phyloP scores from a whole-genome alignment of 2,888 invertebrate species.

The Eudemis profundana region DNA sequence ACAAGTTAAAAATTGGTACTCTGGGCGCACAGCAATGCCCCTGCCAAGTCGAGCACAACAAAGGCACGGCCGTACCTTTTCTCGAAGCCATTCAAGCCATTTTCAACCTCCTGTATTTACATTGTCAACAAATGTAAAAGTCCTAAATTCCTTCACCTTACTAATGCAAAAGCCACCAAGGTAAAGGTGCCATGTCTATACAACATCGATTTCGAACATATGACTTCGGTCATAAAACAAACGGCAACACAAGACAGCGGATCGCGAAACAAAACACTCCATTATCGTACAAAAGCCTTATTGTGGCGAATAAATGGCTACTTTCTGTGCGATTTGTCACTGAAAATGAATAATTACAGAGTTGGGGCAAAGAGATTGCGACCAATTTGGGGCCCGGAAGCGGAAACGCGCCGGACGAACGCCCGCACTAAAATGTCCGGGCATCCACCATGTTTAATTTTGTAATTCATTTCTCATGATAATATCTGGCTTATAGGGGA shows the following conservation, averaged over 20 bases:
- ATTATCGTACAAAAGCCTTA: conserved; percentile 33
- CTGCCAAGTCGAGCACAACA: too few species aligned
- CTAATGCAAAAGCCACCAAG: too few species aligned
- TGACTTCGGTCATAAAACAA: background rate
- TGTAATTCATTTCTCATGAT: background rate
- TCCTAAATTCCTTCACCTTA: too few species aligned
- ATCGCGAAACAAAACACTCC: conserved; percentile 29
- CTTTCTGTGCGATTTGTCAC: conserved; percentile 41
- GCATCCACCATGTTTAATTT: conserved; percentile 27
- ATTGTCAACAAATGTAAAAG: too few species aligned
- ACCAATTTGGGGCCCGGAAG: conserved; percentile 41
- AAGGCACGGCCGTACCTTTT: too few species aligned
- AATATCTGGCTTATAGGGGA: background rate
- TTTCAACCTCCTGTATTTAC: too few species aligned
- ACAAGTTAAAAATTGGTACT: too few species aligned
- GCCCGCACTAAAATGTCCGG: conserved; percentile 26
- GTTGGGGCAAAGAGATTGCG: conserved; percentile 42
- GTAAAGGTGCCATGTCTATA: too few species aligned
- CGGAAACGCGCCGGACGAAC: conserved; percentile 38
- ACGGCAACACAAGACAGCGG: background rate
- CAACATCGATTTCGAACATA: background rate
- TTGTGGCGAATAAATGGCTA: conserved; percentile 35
- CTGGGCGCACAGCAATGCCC: too few species aligned
- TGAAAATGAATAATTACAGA: conserved; percentile 43
- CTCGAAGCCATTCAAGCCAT: too few species aligned